Base-by-base conservation (phyloP, 2,888 invertebrate species). In the Anoplius nigerrimus region DNA sequence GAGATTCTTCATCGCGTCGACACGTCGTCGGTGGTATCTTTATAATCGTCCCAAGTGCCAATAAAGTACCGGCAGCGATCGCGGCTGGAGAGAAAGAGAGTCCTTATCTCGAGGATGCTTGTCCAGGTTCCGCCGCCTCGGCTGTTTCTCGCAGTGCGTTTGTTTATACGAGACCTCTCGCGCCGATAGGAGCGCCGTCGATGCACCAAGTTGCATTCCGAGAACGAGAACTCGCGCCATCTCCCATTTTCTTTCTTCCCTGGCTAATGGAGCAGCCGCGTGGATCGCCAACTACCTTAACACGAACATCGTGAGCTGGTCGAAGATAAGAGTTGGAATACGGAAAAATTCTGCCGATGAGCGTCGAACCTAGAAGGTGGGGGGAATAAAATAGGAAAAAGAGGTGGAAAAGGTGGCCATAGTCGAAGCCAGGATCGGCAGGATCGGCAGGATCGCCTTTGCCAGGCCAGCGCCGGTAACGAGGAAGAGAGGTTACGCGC, bases 251-350 rank as follows among this genome's bases (percentile, higher is more conserved):
- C 63, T 59, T 71, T 24, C 62, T 27, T 58, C 59, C 66, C 66
- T 63, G 65, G 59, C 66, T 73, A 71, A 75, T 74, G 74, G 68
- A 62, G 55, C 51, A 60, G 34, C 51, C 59, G 69, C 46, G 66
- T 61, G 58, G 13, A 48, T 57, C 53, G 45, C 54, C 61, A 27
- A 42, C 60, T 13, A 59, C 66, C 62, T 72, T 69, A 65, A n/a
- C 66, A 43, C 64, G 66, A 70, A 63, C 66, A 64, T 63, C 69
- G 72, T 51, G 60, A 69, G 46, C 55, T 52, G 48, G 34, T 48
- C 8, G 54, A 61, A 66, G 72, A 63, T 66, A 72, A 69, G 56
- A 1, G 34, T 6, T 6, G 34, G 56, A 22, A 22, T 21, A 15
- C 3, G 18, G 53, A 16, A 27, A 15, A 55, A 20, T 5, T 16